These are phyloP conservation scores for Psittacula derbiana DNA, from an alignment of 2,797 vertebrate genomes.

Conservation along the genomic window DNA sequence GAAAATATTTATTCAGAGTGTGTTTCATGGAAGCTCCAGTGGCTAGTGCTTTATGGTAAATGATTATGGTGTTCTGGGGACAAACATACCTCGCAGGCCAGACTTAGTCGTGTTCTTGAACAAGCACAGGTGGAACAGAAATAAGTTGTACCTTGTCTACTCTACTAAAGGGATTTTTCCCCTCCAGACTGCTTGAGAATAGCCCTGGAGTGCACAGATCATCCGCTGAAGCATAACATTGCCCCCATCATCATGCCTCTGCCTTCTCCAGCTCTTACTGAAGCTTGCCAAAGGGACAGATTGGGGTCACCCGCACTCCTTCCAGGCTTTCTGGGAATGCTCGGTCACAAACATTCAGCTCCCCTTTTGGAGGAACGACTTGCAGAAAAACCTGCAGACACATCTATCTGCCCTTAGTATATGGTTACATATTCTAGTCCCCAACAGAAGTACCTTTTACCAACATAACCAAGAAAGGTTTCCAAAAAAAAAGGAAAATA, in stretches of 20 bases:
- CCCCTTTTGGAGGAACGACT: background rate
- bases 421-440: background rate
- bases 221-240: background rate
- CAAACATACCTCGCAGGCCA: background rate
- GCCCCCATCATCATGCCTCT: background rate
- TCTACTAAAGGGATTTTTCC: background rate
- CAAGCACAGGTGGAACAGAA: background rate
- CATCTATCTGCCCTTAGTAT: background rate
- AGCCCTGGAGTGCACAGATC: background rate
- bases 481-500: background rate
- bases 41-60: background rate
- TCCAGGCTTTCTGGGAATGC: background rate
- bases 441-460: background rate
- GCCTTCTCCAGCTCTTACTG: background rate
- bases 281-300: background rate
- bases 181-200: background rate
- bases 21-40: background rate
- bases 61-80: background rate
- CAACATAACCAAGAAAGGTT: background rate
- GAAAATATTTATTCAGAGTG: conserved; percentile 25
- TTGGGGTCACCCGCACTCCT: background rate
- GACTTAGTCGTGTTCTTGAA: background rate
- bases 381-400: background rate
- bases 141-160: background rate
- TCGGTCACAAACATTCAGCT: background rate